phyloP scores from a whole-genome alignment of 2,797 vertebrate species.

The Chloroceryle inda region DNA sequence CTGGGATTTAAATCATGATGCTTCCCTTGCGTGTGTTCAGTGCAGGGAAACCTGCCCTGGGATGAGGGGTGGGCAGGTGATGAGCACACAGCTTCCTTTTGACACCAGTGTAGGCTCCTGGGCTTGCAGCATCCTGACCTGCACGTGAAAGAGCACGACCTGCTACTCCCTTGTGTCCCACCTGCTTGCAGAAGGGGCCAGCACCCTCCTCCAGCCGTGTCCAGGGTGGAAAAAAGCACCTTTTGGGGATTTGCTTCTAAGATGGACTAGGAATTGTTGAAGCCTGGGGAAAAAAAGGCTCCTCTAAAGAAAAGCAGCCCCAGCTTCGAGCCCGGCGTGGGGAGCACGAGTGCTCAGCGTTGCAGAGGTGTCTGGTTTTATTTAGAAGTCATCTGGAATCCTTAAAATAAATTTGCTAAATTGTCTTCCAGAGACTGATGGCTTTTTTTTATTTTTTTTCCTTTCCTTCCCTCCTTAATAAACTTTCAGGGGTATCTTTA shows the following conservation, averaged over 20 bases:
- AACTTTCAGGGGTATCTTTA: constrained; percentile 86
- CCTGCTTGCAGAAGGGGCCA: not conserved
- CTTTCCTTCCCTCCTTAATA: constrained; percentile 46
- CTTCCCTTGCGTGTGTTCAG: not conserved
- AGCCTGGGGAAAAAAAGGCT: not conserved
- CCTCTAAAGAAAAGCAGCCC: not conserved
- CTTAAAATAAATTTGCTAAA: constrained; percentile 69
- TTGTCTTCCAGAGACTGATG: constrained; percentile 85
- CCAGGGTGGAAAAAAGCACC: not conserved
- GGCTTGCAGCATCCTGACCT: not conserved
- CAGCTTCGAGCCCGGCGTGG: not conserved
- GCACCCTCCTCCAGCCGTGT: not conserved
- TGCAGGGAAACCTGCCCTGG: not conserved
- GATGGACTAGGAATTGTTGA: not conserved
- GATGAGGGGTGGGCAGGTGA: not conserved
- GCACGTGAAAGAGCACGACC: accelerated
- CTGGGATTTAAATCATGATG: not conserved
- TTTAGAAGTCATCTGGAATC: constrained; percentile 58
- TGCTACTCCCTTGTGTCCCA: not conserved
- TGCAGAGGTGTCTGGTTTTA: constrained; percentile 16
- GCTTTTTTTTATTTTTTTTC: not conserved
- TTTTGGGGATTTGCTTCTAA: not conserved
- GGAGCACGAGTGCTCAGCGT: not conserved
- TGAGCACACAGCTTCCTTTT: not conserved
- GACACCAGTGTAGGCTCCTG: accelerated